Evolutionary conservation across 2,797 vertebrate genomes (phyloP).

Genomic region (Lepus oiostolus): DNA sequence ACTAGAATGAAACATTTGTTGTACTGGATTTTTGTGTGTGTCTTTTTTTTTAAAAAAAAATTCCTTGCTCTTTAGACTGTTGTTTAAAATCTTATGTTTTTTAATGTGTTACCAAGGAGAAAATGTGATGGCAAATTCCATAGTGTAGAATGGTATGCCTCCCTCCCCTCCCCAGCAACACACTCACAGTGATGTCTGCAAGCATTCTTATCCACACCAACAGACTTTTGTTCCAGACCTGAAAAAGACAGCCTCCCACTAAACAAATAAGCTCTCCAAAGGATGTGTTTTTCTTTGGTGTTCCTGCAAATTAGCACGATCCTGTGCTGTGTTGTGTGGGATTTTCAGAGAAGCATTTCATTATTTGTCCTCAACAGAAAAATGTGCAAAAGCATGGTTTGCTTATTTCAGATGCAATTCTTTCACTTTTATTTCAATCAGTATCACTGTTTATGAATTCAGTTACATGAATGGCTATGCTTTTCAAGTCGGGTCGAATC

Average conservation of each 20-base stretch:
- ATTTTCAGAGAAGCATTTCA: not conserved
- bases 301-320: slow-evolving; percentile 33
- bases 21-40: not conserved
- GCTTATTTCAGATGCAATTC: not conserved
- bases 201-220: not conserved
- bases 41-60: slow-evolving; percentile 43
- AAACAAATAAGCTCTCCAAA: slow-evolving; percentile 55
- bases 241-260: slow-evolving; percentile 71
- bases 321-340: not conserved
- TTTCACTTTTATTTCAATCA: not conserved
- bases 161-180: not conserved
- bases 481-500: not conserved
- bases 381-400: not conserved
- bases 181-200: slow-evolving; percentile 23
- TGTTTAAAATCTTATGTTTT: slow-evolving; percentile 79
- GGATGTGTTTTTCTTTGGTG: slow-evolving; percentile 32
- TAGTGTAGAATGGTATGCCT: not conserved
- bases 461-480: not conserved
- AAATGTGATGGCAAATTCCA: slow-evolving; percentile 54
- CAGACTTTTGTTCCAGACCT: slow-evolving; percentile 55
- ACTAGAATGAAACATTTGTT: slow-evolving; percentile 69
- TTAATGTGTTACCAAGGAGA: slow-evolving; percentile 58
- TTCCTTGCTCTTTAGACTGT: slow-evolving; percentile 74
- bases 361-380: slow-evolving; percentile 29
- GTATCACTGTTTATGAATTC: not conserved